phyloP scores from a whole-genome alignment of 1,140 invertebrate genomes.

The Archivesica marissinica region DNA sequence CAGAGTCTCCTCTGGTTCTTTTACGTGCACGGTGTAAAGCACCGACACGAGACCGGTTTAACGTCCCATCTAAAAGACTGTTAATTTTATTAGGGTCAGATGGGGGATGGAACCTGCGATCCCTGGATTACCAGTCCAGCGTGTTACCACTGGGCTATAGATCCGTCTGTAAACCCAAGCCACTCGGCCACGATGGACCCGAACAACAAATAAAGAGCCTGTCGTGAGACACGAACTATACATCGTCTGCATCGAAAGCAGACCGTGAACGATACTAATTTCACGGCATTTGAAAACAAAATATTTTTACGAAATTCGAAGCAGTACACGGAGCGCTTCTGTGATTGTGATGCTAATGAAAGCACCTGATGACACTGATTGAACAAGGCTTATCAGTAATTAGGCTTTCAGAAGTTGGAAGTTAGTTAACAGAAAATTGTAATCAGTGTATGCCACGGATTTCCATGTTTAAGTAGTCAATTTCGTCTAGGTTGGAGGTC shows the following conservation, averaged over 20 bases:
- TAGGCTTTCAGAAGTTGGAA: conserved; percentile 26
- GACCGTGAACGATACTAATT: conserved; percentile 14
- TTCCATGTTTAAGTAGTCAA: conserved; percentile 27
- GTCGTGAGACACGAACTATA: not conserved
- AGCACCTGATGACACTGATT: conserved; percentile 54
- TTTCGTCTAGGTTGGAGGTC: too few relatives aligned
- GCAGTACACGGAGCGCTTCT: conserved; percentile 22
- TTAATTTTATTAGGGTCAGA: too few relatives aligned
- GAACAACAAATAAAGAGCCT: not conserved
- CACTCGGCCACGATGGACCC: too few relatives aligned
- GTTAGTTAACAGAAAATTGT: conserved; percentile 35
- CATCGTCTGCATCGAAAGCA: not conserved
- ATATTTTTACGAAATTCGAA: conserved; percentile 47
- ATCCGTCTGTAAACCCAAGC: too few relatives aligned
- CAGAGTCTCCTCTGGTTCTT: too few relatives aligned
- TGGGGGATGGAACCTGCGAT: too few relatives aligned
- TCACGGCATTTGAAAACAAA: conserved; percentile 43
- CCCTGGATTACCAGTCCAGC: too few relatives aligned
- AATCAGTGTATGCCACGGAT: not conserved
- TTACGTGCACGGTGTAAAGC: too few relatives aligned
- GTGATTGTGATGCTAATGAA: conserved; percentile 49
- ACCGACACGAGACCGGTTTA: too few relatives aligned
- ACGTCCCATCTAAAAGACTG: too few relatives aligned
- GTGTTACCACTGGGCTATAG: too few relatives aligned
- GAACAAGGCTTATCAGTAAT: conserved; percentile 49